Conservation (phyloP, 2,113 vertebrate genomes). For the Osmerus mordax region DNA sequence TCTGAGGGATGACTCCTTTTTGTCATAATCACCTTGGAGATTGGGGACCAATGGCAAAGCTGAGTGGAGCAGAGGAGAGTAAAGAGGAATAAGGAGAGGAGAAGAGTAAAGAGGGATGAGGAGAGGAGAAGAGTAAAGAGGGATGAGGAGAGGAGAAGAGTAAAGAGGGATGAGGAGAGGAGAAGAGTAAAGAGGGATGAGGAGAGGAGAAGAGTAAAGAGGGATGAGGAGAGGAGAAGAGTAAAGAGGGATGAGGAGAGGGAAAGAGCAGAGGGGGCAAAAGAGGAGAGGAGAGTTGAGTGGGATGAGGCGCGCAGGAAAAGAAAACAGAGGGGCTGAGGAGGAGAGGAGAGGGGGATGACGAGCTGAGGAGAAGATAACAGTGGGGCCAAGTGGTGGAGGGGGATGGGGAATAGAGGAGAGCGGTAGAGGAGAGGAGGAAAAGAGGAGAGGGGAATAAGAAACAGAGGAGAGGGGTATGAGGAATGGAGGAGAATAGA, state of each 20-base stretch:
- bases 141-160: neutral
- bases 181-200: neutral
- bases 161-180: neutral
- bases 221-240: neutral
- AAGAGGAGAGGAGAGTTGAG: neutral
- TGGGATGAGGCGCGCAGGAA: neutral
- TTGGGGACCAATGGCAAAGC: slow-evolving; percentile 70
- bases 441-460: no score
- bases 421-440: no score
- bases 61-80: slow-evolving; percentile 48
- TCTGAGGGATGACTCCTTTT: slow-evolving; percentile 68
- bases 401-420: neutral
- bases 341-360: neutral
- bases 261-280: neutral
- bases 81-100: slow-evolving; percentile 23
- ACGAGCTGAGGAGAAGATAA: neutral
- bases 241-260: neutral
- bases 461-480: no score
- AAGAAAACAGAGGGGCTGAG: neutral
- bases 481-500: no score
- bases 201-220: neutral
- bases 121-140: neutral
- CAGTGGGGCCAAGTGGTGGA: neutral
- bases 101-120: neutral
- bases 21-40: slow-evolving; percentile 76